Evolutionary conservation across 2,113 vertebrate genomes (phyloP).

Genomic region (Nyctibius bracteatus): DNA sequence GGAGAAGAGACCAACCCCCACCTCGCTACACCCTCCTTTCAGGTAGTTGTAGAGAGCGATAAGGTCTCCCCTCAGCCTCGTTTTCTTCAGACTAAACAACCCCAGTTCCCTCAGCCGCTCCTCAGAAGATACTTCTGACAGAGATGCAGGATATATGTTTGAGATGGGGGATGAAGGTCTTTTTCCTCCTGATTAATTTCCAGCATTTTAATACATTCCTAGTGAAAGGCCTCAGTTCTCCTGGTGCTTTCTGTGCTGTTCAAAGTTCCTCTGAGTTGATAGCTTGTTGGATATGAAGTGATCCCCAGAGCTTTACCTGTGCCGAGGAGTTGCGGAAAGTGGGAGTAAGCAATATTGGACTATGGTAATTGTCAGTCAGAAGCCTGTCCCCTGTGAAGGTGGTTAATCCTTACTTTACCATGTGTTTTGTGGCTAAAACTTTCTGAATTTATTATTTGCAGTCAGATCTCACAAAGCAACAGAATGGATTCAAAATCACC

Average conservation of each 20-base stretch:
- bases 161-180: not conserved
- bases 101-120: too few relatives aligned
- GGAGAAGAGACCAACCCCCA: too few relatives aligned
- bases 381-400: not conserved
- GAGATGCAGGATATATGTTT: not conserved
- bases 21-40: too few relatives aligned
- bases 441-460: constrained; percentile 57
- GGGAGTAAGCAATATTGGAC: not conserved
- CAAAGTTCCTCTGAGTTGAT: not conserved
- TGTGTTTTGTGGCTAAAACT: not conserved
- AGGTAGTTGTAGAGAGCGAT: too few relatives aligned
- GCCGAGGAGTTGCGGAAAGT: not conserved
- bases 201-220: not conserved
- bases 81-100: too few relatives aligned
- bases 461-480: constrained; percentile 92
- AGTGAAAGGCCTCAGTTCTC: not conserved
- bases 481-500: constrained; percentile 96
- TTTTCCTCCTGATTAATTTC: not conserved
- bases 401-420: not conserved
- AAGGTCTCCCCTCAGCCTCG: too few relatives aligned
- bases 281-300: not conserved
- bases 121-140: not conserved
- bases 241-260: not conserved
- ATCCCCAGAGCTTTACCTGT: not conserved
- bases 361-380: not conserved